Conservation (phyloP, 1,140 invertebrate genomes). For the Leguminivora glycinivorella region DNA sequence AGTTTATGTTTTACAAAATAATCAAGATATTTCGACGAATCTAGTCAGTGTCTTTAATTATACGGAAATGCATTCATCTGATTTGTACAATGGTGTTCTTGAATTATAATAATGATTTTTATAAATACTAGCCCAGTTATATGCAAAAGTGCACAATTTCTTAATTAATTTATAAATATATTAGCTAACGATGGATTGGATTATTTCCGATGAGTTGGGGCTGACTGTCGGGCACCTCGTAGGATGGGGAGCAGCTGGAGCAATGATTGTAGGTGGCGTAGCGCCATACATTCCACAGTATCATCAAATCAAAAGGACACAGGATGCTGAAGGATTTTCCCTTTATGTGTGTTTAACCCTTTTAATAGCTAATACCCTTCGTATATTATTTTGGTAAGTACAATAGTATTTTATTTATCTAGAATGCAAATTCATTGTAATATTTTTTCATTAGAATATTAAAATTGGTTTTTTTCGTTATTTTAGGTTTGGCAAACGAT, state of each 20-base stretch:
- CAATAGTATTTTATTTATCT: background rate
- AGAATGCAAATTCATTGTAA: slow-evolving; percentile 17
- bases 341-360: slow-evolving; percentile 97
- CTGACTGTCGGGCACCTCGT: slow-evolving; percentile 83
- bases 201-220: slow-evolving; percentile 84
- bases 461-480: slow-evolving; percentile 33
- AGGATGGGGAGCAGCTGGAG: slow-evolving; percentile 84
- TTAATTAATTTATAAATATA: slow-evolving; percentile 16
- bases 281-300: slow-evolving; percentile 96
- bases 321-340: slow-evolving; percentile 97
- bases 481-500: slow-evolving; percentile 97
- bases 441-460: slow-evolving; percentile 33
- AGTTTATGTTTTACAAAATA: background rate
- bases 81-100: background rate
- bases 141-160: background rate
- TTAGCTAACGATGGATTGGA: slow-evolving; percentile 82
- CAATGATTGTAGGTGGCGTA: slow-evolving; percentile 95
- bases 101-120: background rate
- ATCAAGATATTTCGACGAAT: background rate
- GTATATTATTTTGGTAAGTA: slow-evolving; percentile 98
- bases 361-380: slow-evolving; percentile 96
- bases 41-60: background rate
- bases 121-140: background rate
- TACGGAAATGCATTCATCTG: background rate
- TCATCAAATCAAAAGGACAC: slow-evolving; percentile 91